A percentile compares a stretch with the other conserved stretches of the same genome.
phyloP scores from a whole-genome alignment of 37 sponge, comb jelly and placozoan species.

The Ianthella basta region DNA sequence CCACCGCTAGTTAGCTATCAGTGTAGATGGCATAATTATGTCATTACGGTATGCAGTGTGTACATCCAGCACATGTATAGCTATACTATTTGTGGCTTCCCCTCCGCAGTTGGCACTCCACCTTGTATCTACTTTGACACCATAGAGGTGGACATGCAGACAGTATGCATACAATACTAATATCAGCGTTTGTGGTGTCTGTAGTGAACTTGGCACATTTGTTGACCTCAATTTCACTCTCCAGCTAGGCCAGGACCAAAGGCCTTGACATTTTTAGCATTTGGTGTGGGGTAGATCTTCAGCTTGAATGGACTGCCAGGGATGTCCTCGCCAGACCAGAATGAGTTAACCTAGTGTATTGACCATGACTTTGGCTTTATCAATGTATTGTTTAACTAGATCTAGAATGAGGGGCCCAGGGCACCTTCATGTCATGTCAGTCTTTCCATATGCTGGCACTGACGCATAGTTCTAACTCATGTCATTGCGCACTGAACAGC shows the following conservation, averaged over 20 bases:
- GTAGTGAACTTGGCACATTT: conserved; percentile 63
- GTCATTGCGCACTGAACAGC: too few relatives aligned
- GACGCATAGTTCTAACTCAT: too few relatives aligned
- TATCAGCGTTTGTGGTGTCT: conserved; percentile 76
- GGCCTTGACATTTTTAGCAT: conserved; percentile 25
- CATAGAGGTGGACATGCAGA: conserved; percentile 71
- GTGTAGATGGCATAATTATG: too few relatives aligned
- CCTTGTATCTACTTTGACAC: conserved; percentile 72
- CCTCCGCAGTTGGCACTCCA: conserved; percentile 48
- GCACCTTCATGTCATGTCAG: too few relatives aligned
- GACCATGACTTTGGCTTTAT: too few relatives aligned
- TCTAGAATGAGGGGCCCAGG: too few relatives aligned
- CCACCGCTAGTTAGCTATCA: too few relatives aligned
- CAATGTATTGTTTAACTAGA: too few relatives aligned
- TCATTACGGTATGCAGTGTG: too few relatives aligned
- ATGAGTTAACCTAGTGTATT: conserved; percentile 9
- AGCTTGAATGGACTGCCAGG: conserved; percentile 32
- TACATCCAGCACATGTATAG: too few relatives aligned
- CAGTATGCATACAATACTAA: too few relatives aligned
- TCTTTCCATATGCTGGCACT: too few relatives aligned
- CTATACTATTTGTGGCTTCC: conserved; percentile 70
- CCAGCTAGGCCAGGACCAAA: conserved; percentile 47
- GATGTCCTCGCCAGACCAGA: conserved; percentile 7
- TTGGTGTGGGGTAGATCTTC: conserved; percentile 1
- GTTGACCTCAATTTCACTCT: conserved; percentile 25